Conservation (phyloP, 2,888 invertebrate species). For the Drosophila eohydei region DNA sequence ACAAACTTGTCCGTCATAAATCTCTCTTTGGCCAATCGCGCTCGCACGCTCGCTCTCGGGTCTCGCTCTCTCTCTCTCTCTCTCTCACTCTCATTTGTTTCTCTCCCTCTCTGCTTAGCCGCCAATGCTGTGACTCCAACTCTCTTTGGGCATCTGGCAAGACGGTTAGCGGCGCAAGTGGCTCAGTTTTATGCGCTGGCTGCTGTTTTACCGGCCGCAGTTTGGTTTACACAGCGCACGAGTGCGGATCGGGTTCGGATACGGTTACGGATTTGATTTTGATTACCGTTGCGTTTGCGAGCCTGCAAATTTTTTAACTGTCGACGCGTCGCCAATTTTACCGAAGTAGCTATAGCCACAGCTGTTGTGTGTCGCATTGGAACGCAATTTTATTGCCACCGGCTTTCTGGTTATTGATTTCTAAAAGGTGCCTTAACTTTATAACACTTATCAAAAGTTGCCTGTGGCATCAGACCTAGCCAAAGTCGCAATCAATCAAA, state of each 20-base stretch:
- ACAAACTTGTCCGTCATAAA: slow-evolving; percentile 75
- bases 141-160: slow-evolving; percentile 53
- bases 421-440: slow-evolving; percentile 56
- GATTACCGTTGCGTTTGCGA: slow-evolving; percentile 36
- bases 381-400: slow-evolving; percentile 22
- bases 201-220: slow-evolving; percentile 77
- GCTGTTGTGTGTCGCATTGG: slow-evolving; percentile 9
- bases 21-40: slow-evolving; percentile 61
- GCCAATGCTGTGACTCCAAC: slow-evolving; percentile 27
- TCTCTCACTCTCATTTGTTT: slow-evolving; percentile 37
- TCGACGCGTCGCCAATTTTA: slow-evolving; percentile 26
- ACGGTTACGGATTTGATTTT: slow-evolving; percentile 45
- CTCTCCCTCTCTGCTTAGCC: slow-evolving; percentile 32
- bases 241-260: slow-evolving; percentile 68
- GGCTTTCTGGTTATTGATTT: slow-evolving; percentile 37
- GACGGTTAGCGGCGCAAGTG: slow-evolving; percentile 49
- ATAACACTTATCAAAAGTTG: slow-evolving; percentile 39
- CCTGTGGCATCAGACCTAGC: slow-evolving; percentile 24
- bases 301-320: slow-evolving; percentile 21
- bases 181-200: slow-evolving; percentile 79
- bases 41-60: slow-evolving; percentile 25
- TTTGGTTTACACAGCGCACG: slow-evolving; percentile 78
- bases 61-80: slow-evolving; percentile 42
- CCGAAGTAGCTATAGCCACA: neutral
- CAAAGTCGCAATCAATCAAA: slow-evolving; percentile 64